Evolutionary conservation across 2,797 vertebrate species (phyloP), one percentile per base, ranked within the genome.

Genomic region (Rhinophrynus dorsalis): DNA sequence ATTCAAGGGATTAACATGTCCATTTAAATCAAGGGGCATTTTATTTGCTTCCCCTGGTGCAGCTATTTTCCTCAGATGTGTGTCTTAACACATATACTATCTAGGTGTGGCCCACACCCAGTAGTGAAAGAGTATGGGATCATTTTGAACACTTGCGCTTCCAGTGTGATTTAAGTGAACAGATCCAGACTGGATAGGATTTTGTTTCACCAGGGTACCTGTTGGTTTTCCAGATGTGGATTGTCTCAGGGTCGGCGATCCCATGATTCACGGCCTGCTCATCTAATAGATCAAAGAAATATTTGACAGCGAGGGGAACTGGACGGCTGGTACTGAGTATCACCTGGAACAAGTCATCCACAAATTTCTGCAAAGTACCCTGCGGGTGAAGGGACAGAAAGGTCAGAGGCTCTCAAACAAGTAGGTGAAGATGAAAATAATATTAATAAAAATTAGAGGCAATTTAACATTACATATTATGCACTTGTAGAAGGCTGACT

Each of bases 181-280:
- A 26, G 3, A 1, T 1, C 12, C 45, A 21, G 26, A 2, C 79
- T 5, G n/a, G n/a, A n/a, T n/a, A n/a, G n/a, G n/a, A n/a, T n/a
- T n/a, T n/a, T n/a, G n/a, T n/a, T n/a, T n/a, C n/a, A n/a, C n/a
- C n/a, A n/a, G n/a, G n/a, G n/a, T 81, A 98, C 97, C 96, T 98
- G 89, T 99, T 99, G 68, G 96, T 99, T 84, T 99, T 98, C 97
- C 97, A 99, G 67, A 99, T 99, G 66, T 99, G 97, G 75, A 99
- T 95, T 0, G 97, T 98, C 79, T 99, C 96, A 0, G 94, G 86
- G 84, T 99, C 97, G 0, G 86, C 70, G 7, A 99, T 98, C 64
- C 92, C 89, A 0, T 99, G 93, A 54, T 95, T 90, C 24, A 80
- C 74, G 0, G 97, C 97, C 80, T 97, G 96, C 70, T 98, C 96